Conservation (phyloP, 2,113 vertebrate genomes). For the Cyanoliseus patagonus region DNA sequence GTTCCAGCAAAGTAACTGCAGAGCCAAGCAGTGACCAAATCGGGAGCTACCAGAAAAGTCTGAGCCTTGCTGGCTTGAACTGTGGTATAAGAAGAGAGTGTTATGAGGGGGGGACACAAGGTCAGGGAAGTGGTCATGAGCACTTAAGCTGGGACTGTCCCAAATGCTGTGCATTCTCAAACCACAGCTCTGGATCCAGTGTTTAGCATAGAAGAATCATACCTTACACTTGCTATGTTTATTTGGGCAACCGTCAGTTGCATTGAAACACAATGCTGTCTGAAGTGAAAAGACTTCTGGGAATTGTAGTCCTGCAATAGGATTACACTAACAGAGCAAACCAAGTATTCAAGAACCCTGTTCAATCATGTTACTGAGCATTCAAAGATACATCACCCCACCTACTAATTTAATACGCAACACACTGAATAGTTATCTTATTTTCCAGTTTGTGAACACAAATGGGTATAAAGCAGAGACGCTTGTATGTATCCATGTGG, state of each 20-base stretch:
- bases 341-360: background rate
- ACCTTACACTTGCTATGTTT: rapidly evolving
- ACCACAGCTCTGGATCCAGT: background rate
- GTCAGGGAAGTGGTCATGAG: background rate
- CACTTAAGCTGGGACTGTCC: background rate
- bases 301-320: background rate
- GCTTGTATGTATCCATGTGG: background rate
- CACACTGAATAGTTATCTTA: background rate
- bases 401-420: background rate
- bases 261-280: background rate
- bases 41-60: background rate
- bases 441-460: background rate
- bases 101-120: rapidly evolving
- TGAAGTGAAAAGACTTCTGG: background rate
- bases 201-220: background rate
- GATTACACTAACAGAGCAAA: background rate
- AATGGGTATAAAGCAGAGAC: background rate
- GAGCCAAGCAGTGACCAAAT: rapidly evolving
- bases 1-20: background rate
- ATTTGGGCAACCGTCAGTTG: background rate
- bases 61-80: background rate
- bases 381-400: background rate
- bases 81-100: background rate
- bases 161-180: background rate
- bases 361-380: background rate